Percentiles rank a stretch among this genome's conserved stretches.
These are phyloP conservation scores for Machaerirhynchus nigripectus DNA, from an alignment of 2,113 vertebrate genomes.

Conservation along the genomic window DNA sequence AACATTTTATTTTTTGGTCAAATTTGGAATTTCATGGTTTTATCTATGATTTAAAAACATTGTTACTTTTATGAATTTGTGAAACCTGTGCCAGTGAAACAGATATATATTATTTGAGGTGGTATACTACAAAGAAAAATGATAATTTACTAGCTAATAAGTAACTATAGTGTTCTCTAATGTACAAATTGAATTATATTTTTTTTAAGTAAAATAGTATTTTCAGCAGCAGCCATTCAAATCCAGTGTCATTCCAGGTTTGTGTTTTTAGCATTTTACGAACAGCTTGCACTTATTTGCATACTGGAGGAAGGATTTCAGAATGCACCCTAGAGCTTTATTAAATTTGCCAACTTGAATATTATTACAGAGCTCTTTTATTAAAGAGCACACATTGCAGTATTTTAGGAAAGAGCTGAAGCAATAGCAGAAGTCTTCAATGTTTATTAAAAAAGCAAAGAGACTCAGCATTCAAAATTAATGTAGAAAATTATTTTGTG, in stretches of 20 bases:
- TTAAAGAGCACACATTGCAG: neutral
- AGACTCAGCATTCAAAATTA: neutral
- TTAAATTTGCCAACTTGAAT: slow-evolving; percentile 33
- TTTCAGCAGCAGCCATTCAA: neutral
- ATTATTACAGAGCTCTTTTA: slow-evolving; percentile 6
- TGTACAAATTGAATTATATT: neutral
- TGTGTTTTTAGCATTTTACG: neutral
- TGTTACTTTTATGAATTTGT: neutral
- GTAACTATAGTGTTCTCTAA: neutral
- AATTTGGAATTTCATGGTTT: neutral
- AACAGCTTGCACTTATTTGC: neutral
- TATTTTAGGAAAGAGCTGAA: neutral
- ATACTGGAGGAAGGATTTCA: neutral
- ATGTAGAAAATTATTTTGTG: neutral
- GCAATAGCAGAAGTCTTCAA: neutral
- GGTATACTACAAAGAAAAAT: neutral
- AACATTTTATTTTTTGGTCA: neutral
- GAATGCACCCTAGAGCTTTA: neutral
- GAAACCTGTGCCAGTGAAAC: neutral
- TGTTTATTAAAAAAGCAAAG: neutral
- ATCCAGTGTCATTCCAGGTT: neutral
- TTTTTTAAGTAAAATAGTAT: neutral
- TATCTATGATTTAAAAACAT: neutral
- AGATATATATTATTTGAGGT: neutral
- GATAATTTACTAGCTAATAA: neutral